Evolutionary conservation across 2,888 invertebrate species (phyloP).

Genomic region (Pediacus dermestoides): DNA sequence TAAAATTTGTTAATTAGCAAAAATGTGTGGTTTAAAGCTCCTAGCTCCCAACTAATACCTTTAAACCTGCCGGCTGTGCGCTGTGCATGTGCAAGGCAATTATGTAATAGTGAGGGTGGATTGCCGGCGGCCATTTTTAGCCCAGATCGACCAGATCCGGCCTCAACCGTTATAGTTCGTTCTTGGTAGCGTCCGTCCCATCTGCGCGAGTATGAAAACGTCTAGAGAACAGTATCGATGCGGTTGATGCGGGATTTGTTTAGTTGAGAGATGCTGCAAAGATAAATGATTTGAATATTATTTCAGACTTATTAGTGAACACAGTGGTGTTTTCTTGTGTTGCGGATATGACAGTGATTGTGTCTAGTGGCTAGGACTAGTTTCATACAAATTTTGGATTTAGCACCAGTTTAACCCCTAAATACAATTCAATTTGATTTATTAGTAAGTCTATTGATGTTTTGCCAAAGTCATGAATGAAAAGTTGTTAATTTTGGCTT

Average conservation of each 20-base stretch:
- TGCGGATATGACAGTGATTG: conserved; percentile 23
- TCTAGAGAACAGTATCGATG: conserved; percentile 33
- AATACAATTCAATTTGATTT: conserved; percentile 10
- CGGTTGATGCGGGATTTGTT: conserved; percentile 34
- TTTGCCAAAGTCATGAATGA: conserved; percentile 20
- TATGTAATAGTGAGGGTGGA: conserved; percentile 34
- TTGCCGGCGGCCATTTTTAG: conserved; percentile 38
- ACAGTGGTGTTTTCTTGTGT: conserved; percentile 13
- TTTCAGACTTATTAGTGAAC: no score
- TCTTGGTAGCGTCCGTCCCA: conserved; percentile 28
- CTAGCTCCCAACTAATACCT: not conserved
- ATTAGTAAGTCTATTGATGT: conserved; percentile 18
- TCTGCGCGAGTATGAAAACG: conserved; percentile 30
- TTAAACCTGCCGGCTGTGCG: conserved; percentile 7
- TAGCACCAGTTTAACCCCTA: conserved; percentile 6
- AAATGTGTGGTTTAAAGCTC: no score
- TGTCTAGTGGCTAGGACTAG: conserved; percentile 18
- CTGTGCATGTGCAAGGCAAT: conserved; percentile 13
- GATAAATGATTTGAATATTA: conserved; percentile 1
- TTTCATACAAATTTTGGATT: conserved; percentile 9
- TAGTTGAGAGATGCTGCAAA: conserved; percentile 35
- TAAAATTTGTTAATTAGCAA: no score
- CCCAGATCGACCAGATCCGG: conserved; percentile 26
- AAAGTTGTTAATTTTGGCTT: conserved; percentile 12
- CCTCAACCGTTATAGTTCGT: conserved; percentile 28